Evolutionary conservation across 2,888 invertebrate species (phyloP).

Genomic region (Neuroscelio doddi): DNA sequence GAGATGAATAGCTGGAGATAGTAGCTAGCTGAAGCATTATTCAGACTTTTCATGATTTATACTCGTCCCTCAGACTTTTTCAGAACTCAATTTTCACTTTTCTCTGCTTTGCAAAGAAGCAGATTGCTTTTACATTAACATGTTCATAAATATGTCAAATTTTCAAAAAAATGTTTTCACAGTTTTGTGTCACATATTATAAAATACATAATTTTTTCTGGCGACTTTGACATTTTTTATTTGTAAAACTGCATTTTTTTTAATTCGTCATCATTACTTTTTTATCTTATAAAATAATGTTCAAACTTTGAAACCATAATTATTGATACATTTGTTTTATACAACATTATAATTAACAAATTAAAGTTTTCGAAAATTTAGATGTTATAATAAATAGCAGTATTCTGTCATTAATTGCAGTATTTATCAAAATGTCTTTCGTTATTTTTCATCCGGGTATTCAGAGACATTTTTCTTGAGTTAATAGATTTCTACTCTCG

Average conservation of each 20-base stretch:
- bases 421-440: slow-evolving; percentile 14
- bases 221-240: too few relatives aligned
- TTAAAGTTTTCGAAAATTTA: slow-evolving; percentile 3
- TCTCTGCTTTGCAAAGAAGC: too few relatives aligned
- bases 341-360: too few relatives aligned
- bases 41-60: slow-evolving; percentile 38
- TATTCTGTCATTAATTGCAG: slow-evolving; percentile 11
- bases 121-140: neutral
- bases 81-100: slow-evolving; percentile 14
- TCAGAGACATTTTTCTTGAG: neutral
- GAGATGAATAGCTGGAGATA: slow-evolving; percentile 33
- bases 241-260: too few relatives aligned
- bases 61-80: slow-evolving; percentile 4
- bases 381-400: neutral
- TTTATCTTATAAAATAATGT: too few relatives aligned
- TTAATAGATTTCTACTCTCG: slow-evolving; percentile 10
- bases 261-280: too few relatives aligned
- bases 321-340: too few relatives aligned
- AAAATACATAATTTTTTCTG: too few relatives aligned
- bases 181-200: too few relatives aligned
- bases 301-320: too few relatives aligned
- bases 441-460: slow-evolving; percentile 6
- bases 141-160: too few relatives aligned
- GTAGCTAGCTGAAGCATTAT: slow-evolving; percentile 12
- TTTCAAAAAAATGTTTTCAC: too few relatives aligned